Evolutionary conservation across 2,888 invertebrate species (phyloP), one percentile per base, ranked within the genome.

Genomic region (Eucriotettix oculatus): DNA sequence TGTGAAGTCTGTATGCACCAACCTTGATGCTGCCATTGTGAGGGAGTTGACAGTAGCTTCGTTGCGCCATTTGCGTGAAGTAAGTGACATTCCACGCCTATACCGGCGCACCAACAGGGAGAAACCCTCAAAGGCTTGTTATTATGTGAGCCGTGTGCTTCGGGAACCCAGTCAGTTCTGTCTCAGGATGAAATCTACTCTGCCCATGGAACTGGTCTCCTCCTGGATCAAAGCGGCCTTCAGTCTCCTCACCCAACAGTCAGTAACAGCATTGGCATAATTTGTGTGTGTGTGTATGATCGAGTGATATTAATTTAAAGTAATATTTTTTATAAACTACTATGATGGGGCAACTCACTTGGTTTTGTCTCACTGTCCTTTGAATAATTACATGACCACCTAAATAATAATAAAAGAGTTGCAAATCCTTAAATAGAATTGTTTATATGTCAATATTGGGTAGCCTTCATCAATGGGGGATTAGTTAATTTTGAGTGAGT

Each of bases 91-190:
- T 73, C 98, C 98, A 2, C 79, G 96, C 64, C 76, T 96, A 60
- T 97, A 92, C 72, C 79, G 95, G 59, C 86, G 93, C 72, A 96
- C 96, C 0, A 96, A 96, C 71, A 81, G 92, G 64, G 92, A 87
- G 66, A 78, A 86, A 41, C 94, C 95, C 0, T 84, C 82, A 1
- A 86, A 86, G 67, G 82, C 88, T 44, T 92, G 92, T 64, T 73
- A 79, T 16, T 96, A 95, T 70, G 83, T 90, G n/a, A 82, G 82
- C 52, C 77, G 80, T 61, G 78, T 86, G 66, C 68, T 84, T 0
- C 78, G 76, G 62, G 79, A 82, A 3, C 74, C 89, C 57, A 72
- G 74, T 11, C 78, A 79, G 61, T 86, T 87, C 69, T 73, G 79
- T 65, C 68, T 73, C 55, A 74, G 76, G 60, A 80, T 80, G 64